Conservation (phyloP, 1,140 invertebrate species). For the Diuraphis noxia region DNA sequence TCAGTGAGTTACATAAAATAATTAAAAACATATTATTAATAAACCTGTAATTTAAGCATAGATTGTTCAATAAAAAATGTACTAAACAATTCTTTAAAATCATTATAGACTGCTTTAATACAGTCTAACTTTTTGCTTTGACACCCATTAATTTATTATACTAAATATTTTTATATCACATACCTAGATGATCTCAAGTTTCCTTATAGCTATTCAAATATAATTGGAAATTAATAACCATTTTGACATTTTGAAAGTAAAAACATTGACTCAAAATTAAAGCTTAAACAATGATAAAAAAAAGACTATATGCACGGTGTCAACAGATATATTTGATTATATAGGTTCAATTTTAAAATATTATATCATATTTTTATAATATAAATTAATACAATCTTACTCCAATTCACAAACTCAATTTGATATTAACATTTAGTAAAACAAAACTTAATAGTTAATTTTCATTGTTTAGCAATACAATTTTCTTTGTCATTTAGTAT, state of each 20-base stretch:
- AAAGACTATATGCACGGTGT: neutral
- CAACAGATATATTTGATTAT: neutral
- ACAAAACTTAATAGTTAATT: neutral
- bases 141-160: slow-evolving; percentile 1
- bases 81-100: neutral
- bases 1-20: neutral
- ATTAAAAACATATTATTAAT: neutral
- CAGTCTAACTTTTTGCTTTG: slow-evolving; percentile 6
- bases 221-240: neutral
- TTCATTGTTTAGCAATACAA: neutral
- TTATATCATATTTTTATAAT: neutral
- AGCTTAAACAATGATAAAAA: neutral
- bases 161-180: slow-evolving; percentile 24
- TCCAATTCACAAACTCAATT: neutral
- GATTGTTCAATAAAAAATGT: neutral
- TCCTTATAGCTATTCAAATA: neutral
- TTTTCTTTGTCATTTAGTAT: neutral
- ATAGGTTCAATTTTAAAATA: neutral
- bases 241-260: neutral
- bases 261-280: neutral
- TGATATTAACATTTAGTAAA: neutral
- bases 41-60: neutral
- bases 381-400: neutral
- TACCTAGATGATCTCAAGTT: slow-evolving; percentile 17
- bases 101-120: neutral